A percentile compares a stretch with the other conserved stretches of the same genome.
phyloP scores from a whole-genome alignment of 1,140 invertebrate species.

The Cherax destructor region DNA sequence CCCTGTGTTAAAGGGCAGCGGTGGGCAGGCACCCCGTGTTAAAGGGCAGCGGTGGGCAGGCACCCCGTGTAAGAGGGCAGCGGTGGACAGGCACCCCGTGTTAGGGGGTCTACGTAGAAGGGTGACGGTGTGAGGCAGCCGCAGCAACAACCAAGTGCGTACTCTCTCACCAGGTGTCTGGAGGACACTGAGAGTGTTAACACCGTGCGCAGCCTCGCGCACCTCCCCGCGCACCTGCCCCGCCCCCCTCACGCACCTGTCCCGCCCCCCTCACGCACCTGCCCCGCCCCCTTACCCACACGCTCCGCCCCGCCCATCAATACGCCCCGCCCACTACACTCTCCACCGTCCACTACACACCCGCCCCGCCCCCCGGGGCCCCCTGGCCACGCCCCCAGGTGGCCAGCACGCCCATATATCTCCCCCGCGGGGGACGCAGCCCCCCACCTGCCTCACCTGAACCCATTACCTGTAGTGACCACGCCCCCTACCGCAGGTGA shows the following conservation, averaged over 20 bases:
- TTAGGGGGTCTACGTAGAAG: background rate
- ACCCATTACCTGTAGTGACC: slow-evolving; percentile 6
- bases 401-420: slow-evolving; percentile 40
- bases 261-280: slow-evolving; percentile 1
- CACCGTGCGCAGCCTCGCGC: background rate
- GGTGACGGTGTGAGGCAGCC: background rate
- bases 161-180: slow-evolving; percentile 9
- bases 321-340: slow-evolving; percentile 15
- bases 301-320: slow-evolving; percentile 6
- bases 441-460: background rate
- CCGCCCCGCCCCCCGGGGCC: slow-evolving; percentile 19
- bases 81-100: background rate
- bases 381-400: slow-evolving; percentile 20
- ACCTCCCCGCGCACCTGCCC: slow-evolving; percentile 9
- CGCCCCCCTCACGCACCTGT: background rate
- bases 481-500: background rate
- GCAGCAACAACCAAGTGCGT: background rate
- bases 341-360: background rate
- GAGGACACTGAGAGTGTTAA: slow-evolving; percentile 15
- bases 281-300: background rate
- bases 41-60: too few relatives aligned
- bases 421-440: background rate
- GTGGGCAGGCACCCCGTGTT: too few relatives aligned
- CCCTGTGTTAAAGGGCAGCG: too few relatives aligned
- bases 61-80: background rate